Percentiles rank a stretch among this genome's conserved stretches.
Conservation (phyloP, 2,888 invertebrate genomes). For the Heliconius ismenius region DNA sequence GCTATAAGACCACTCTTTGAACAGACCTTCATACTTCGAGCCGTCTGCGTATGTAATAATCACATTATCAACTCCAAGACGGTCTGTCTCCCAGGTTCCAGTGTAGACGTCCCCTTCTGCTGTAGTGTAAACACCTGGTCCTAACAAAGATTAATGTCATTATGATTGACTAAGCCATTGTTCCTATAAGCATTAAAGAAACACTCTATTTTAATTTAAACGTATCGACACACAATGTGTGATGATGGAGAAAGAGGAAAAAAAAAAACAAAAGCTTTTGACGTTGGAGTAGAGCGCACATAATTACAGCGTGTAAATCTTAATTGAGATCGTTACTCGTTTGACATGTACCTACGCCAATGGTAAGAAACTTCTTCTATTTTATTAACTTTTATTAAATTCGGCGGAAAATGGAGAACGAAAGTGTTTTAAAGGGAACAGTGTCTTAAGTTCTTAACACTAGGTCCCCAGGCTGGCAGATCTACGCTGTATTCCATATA, state of each 20-base stretch:
- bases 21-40: constrained; percentile 73
- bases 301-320: constrained; percentile 21
- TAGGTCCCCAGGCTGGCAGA: too few relatives aligned
- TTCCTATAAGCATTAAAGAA: constrained; percentile 10
- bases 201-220: constrained; percentile 23
- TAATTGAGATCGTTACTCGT: constrained; percentile 25
- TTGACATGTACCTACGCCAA: neutral
- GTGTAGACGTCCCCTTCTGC: constrained; percentile 82
- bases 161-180: constrained; percentile 22
- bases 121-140: constrained; percentile 80
- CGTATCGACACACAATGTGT: constrained; percentile 22
- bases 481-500: too few relatives aligned
- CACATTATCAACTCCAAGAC: constrained; percentile 63
- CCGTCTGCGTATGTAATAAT: constrained; percentile 72
- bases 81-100: constrained; percentile 81
- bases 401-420: too few relatives aligned
- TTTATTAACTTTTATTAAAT: too few relatives aligned
- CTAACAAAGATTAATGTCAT: constrained; percentile 50
- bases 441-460: too few relatives aligned
- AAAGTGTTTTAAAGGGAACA: too few relatives aligned
- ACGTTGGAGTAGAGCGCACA: constrained; percentile 1
- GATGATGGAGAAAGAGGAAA: constrained; percentile 11
- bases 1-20: constrained; percentile 74
- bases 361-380: too few relatives aligned
- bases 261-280: constrained; percentile 21